These are phyloP conservation scores for Nomia melanderi DNA, from an alignment of 1,140 invertebrate species.

Conservation along the genomic window DNA sequence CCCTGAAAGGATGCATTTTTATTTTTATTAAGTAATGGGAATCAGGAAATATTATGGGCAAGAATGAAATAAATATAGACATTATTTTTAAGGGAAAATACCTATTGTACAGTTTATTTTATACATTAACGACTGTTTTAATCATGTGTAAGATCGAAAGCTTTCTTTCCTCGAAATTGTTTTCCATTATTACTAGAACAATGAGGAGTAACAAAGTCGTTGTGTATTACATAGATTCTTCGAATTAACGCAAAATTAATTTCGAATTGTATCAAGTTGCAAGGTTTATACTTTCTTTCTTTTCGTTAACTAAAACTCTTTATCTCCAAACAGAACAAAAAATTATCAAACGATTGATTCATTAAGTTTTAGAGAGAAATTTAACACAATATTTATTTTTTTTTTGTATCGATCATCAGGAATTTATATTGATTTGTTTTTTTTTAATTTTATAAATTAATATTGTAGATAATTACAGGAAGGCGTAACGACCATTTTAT, in stretches of 20 bases:
- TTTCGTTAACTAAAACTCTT: neutral
- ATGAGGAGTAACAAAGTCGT: conserved; percentile 3
- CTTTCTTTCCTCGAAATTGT: conserved; percentile 10
- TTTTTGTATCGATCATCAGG: neutral
- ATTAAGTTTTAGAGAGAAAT: conserved; percentile 1
- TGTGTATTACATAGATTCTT: conserved; percentile 3
- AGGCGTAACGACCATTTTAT: conserved; percentile 11
- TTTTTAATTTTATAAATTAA: conserved; percentile 20
- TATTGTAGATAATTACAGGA: conserved; percentile 30
- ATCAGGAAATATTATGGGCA: neutral
- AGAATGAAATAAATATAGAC: conserved; percentile 6
- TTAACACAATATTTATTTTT: neutral
- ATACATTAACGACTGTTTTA: conserved; percentile 52
- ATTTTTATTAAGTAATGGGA: too few species aligned
- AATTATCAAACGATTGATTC: neutral
- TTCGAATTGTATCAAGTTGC: neutral
- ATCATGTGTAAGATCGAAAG: conserved; percentile 37
- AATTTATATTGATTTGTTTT: neutral
- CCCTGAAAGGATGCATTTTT: too few species aligned
- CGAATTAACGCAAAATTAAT: conserved; percentile 4
- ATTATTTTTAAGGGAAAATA: conserved; percentile 59
- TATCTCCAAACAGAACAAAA: neutral
- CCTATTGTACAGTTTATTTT: conserved; percentile 65
- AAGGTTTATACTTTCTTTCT: neutral
- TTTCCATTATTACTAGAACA: conserved; percentile 21